Evolutionary conservation across 2,113 vertebrate species (phyloP).

Genomic region (Hippocampus comes): DNA sequence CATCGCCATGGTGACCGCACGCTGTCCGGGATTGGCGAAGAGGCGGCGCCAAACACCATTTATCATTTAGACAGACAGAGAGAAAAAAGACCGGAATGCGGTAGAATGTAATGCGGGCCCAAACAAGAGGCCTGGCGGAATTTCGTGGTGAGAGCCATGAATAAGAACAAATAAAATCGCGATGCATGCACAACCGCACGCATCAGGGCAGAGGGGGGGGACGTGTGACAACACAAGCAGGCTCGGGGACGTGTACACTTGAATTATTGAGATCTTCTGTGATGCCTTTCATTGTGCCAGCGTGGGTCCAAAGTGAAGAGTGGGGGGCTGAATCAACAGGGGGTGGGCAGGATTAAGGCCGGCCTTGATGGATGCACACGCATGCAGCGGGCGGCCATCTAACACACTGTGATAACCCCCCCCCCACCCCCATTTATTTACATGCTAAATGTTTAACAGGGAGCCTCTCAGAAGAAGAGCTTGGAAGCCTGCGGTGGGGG

Average conservation of each 20-base stretch:
- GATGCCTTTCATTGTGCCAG: slow-evolving; percentile 54
- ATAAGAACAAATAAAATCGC: slow-evolving; percentile 36
- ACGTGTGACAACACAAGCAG: slow-evolving; percentile 37
- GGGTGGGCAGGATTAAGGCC: slow-evolving; percentile 26
- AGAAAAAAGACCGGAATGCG: neutral
- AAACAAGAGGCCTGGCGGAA: slow-evolving; percentile 25
- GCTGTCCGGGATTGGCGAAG: neutral
- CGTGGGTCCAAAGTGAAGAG: slow-evolving; percentile 41
- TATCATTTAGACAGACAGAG: neutral
- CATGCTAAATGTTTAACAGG: slow-evolving; percentile 64
- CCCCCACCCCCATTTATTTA: slow-evolving; percentile 22
- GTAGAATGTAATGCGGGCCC: slow-evolving; percentile 5
- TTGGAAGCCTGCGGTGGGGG: slow-evolving; percentile 44
- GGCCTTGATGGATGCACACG: slow-evolving; percentile 27
- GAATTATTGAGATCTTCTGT: slow-evolving; percentile 63
- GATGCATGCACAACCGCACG: neutral
- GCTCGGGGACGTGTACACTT: slow-evolving; percentile 50
- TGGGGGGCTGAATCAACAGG: slow-evolving; percentile 28
- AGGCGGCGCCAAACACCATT: neutral
- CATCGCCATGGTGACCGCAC: neutral
- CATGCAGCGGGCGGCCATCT: slow-evolving; percentile 28
- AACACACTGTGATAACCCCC: slow-evolving; percentile 18
- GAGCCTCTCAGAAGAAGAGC: slow-evolving; percentile 51
- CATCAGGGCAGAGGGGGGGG: neutral
- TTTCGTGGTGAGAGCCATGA: slow-evolving; percentile 20